Percentiles rank a stretch among this genome's conserved stretches.
Conservation (phyloP, 53 echinoderm and acorn worm genomes). For the Temnopleurus reevesii region DNA sequence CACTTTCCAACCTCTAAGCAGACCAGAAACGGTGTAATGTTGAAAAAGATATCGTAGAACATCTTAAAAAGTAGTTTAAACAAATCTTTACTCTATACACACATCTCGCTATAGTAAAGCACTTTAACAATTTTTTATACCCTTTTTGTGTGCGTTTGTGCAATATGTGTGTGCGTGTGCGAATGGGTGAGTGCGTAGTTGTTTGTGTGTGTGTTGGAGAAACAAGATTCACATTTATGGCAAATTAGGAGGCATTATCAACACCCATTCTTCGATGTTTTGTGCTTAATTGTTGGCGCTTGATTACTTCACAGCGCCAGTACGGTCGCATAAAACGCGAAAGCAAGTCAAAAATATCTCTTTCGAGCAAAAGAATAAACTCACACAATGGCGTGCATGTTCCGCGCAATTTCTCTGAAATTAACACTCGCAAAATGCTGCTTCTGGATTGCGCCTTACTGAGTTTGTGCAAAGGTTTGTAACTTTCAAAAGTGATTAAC, state of each 20-base stretch:
- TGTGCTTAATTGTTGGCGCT: slow-evolving; percentile 16
- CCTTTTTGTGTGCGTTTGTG: too few species aligned
- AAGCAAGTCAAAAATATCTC: neutral
- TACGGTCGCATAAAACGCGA: slow-evolving; percentile 7
- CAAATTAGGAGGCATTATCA: slow-evolving; percentile 36
- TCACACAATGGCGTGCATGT: slow-evolving; percentile 37
- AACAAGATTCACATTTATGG: slow-evolving; percentile 28
- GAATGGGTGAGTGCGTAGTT: too few species aligned
- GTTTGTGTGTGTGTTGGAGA: neutral
- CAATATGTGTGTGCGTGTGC: too few species aligned
- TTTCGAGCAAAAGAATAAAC: neutral
- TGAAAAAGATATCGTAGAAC: too few species aligned
- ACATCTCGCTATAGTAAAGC: too few species aligned
- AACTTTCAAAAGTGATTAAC: slow-evolving; percentile 29
- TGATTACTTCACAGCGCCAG: slow-evolving; percentile 34
- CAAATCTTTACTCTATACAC: too few species aligned
- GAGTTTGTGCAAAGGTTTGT: neutral
- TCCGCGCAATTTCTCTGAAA: slow-evolving; percentile 24
- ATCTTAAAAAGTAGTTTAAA: too few species aligned
- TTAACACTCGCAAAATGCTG: neutral
- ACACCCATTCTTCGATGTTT: slow-evolving; percentile 10
- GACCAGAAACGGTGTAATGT: too few species aligned
- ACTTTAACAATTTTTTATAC: too few species aligned
- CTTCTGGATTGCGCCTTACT: slow-evolving; percentile 17
- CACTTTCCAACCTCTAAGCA: too few species aligned